phyloP scores from a whole-genome alignment of 2,888 invertebrate genomes.

The Catocala fraxini region DNA sequence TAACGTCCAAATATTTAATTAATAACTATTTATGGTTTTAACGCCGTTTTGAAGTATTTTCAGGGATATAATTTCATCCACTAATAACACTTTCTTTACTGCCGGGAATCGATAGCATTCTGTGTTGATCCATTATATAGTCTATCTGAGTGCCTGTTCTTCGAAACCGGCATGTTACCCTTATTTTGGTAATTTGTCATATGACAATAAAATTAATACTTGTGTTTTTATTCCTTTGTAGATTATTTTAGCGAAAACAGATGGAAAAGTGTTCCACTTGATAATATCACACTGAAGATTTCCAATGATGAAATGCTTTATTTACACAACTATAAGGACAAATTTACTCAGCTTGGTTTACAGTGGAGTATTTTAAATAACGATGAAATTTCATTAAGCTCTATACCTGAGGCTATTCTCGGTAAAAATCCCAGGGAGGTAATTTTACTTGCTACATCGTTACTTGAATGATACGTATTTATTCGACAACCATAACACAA shows the following conservation, averaged over 20 bases:
- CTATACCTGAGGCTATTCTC: constrained; percentile 89
- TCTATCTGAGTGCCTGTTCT: no score
- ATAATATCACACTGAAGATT: constrained; percentile 65
- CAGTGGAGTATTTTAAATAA: constrained; percentile 75
- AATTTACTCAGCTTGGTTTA: constrained; percentile 88
- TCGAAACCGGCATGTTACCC: no score
- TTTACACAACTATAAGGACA: constrained; percentile 83
- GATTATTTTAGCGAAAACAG: constrained; percentile 78
- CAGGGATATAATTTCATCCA: no score
- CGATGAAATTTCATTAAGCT: constrained; percentile 76
- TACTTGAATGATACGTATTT: no score
- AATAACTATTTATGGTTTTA: no score
- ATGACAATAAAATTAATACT: no score
- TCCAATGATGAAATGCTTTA: constrained; percentile 83
- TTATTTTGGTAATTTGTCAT: no score
- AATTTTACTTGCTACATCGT: constrained; percentile 32
- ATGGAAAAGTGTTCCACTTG: constrained; percentile 70
- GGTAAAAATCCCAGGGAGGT: constrained; percentile 87
- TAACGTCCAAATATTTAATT: background rate
- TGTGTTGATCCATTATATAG: no score
- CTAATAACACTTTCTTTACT: no score
- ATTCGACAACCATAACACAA: no score
- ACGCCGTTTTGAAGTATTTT: no score
- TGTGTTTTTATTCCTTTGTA: constrained; percentile 49
- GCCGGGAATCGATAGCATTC: no score